A percentile compares a stretch with the other conserved stretches of the same genome.
phyloP scores from a whole-genome alignment of 2,113 vertebrate genomes.

The Laticauda colubrina region DNA sequence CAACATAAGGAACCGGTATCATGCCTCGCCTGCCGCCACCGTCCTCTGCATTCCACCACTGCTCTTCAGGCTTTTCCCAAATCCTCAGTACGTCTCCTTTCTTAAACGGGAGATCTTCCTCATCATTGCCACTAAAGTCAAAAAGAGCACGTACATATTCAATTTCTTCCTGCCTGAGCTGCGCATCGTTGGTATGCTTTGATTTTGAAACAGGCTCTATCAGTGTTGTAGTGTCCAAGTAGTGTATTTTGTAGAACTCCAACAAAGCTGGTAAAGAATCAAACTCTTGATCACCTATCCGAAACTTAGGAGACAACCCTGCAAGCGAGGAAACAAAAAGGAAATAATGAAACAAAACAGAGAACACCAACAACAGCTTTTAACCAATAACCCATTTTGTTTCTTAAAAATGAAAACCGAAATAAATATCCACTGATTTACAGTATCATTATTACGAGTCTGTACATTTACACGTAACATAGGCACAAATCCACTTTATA shows the following conservation, averaged over 20 bases:
- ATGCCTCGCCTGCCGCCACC: conserved; percentile 91
- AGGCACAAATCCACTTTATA: background rate
- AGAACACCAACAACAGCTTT: background rate
- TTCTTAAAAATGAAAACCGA: background rate
- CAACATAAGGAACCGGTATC: conserved; percentile 98
- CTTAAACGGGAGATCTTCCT: conserved; percentile 97
- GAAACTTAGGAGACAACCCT: conserved; percentile 85
- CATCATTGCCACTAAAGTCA: conserved; percentile 97
- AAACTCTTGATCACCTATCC: conserved; percentile 98
- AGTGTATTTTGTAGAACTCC: conserved; percentile 99
- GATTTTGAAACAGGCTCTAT: conserved; percentile 93
- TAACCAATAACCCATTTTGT: background rate
- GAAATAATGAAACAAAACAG: background rate
- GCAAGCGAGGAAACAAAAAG: conserved; percentile 48
- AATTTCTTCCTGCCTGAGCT: conserved; percentile 83
- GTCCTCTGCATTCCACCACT: conserved; percentile 99
- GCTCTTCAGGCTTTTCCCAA: conserved; percentile 97
- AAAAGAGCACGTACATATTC: conserved; percentile 95
- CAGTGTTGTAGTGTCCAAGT: conserved; percentile 99
- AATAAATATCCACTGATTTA: background rate
- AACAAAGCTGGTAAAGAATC: conserved; percentile 92
- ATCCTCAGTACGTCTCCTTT: conserved; percentile 94
- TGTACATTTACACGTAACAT: background rate
- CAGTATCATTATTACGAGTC: background rate
- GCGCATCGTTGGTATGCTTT: conserved; percentile 82